phyloP scores from a whole-genome alignment of 2,113 vertebrate genomes.

The Vireo altiloquus region DNA sequence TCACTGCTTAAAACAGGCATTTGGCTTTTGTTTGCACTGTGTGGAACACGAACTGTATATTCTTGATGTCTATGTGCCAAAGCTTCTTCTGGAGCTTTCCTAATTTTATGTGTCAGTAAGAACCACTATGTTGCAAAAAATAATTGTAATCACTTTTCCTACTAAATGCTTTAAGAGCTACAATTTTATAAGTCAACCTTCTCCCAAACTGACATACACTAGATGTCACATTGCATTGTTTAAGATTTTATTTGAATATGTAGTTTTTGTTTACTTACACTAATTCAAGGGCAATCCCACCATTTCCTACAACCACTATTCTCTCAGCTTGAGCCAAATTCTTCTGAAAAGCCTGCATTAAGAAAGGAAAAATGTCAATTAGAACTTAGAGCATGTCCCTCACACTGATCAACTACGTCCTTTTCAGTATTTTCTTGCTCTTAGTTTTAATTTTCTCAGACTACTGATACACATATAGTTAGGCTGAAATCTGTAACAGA shows the following conservation, averaged over 20 bases:
- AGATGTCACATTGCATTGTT: neutral
- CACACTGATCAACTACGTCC: neutral
- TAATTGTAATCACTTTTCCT: neutral
- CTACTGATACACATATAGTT: neutral
- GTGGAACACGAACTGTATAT: neutral
- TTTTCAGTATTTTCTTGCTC: neutral
- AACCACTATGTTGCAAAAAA: neutral
- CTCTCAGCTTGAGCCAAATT: slow-evolving; percentile 81
- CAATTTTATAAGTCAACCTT: neutral
- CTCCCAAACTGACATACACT: neutral
- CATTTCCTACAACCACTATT: slow-evolving; percentile 91
- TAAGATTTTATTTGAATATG: neutral
- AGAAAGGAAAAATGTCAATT: neutral
- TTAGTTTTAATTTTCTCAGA: neutral
- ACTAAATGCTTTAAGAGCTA: neutral
- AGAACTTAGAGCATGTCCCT: neutral
- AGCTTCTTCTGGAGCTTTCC: neutral
- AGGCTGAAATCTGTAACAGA: neutral
- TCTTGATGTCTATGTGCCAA: neutral
- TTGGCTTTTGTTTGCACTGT: neutral
- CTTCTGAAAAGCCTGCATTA: slow-evolving; percentile 89
- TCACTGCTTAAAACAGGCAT: neutral
- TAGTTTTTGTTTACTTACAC: slow-evolving; percentile 79
- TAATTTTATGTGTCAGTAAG: neutral
- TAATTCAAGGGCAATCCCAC: slow-evolving; percentile 94